A percentile compares a stretch with the other conserved stretches of the same genome.
These are phyloP conservation scores for Tangara arthus DNA, from an alignment of 2,797 vertebrate species.

Conservation along the genomic window DNA sequence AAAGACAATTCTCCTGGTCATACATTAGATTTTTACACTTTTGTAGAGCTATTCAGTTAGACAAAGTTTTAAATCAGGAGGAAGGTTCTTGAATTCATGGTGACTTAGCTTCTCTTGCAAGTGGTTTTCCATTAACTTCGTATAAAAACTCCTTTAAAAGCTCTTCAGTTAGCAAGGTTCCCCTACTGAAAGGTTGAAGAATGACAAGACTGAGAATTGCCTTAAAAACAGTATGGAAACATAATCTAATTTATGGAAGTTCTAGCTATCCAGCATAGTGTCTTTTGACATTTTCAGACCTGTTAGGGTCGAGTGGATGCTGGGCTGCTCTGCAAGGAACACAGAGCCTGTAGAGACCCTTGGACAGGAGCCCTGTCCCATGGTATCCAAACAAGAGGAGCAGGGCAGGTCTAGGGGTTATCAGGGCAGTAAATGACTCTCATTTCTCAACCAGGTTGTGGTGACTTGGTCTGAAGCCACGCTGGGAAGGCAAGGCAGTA, in stretches of 20 bases:
- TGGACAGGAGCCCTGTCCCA: neutral
- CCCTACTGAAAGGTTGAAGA: neutral
- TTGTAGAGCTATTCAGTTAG: neutral
- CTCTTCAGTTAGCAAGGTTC: neutral
- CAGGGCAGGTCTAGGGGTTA: neutral
- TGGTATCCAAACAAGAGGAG: neutral
- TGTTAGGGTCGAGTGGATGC: neutral
- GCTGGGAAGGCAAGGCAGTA: neutral
- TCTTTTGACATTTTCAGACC: neutral
- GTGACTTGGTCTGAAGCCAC: neutral
- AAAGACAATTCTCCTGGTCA: neutral
- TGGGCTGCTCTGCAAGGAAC: neutral
- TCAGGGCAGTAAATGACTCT: neutral
- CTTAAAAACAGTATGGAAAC: neutral
- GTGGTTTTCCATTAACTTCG: neutral
- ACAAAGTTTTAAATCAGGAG: neutral
- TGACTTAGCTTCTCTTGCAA: neutral
- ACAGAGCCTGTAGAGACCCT: neutral
- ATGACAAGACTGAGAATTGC: neutral
- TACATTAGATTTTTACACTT: neutral
- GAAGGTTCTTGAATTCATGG: neutral
- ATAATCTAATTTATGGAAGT: neutral
- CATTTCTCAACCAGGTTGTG: neutral
- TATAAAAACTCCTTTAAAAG: neutral
- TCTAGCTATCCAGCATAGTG: neutral